Conservation (phyloP, 1,140 invertebrate genomes). For the Galleria mellonella region DNA sequence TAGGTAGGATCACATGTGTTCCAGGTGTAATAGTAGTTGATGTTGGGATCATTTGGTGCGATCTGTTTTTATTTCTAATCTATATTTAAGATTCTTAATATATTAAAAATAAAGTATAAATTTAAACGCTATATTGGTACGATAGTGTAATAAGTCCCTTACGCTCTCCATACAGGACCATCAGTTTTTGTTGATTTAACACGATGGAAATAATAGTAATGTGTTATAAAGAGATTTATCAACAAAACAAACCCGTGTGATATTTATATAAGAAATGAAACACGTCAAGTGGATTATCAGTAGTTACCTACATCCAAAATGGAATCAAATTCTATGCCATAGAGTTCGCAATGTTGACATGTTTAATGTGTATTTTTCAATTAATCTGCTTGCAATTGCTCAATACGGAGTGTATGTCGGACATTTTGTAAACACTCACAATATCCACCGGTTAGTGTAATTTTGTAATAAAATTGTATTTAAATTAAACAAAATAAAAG, state of each 20-base stretch:
- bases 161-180: too few relatives aligned
- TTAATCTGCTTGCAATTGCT: constrained; percentile 62
- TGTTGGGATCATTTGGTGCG: too few relatives aligned
- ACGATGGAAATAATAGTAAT: too few relatives aligned
- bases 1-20: too few relatives aligned
- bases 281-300: constrained; percentile 28
- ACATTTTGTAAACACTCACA: constrained; percentile 35
- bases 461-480: constrained; percentile 57
- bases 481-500: constrained; percentile 60
- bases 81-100: too few relatives aligned
- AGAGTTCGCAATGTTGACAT: not conserved
- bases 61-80: too few relatives aligned
- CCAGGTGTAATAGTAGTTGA: too few relatives aligned
- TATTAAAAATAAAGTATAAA: too few relatives aligned
- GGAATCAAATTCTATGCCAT: constrained; percentile 16
- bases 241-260: constrained; percentile 38
- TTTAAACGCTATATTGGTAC: too few relatives aligned
- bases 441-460: constrained; percentile 59
- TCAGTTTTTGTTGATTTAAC: too few relatives aligned
- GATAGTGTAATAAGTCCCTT: too few relatives aligned
- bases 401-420: constrained; percentile 36
- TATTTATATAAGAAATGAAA: constrained; percentile 30
- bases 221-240: not conserved
- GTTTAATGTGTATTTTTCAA: not conserved
- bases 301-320: constrained; percentile 41